phyloP scores from a whole-genome alignment of 2,888 invertebrate species.

The Bruchidius siliquastri region DNA sequence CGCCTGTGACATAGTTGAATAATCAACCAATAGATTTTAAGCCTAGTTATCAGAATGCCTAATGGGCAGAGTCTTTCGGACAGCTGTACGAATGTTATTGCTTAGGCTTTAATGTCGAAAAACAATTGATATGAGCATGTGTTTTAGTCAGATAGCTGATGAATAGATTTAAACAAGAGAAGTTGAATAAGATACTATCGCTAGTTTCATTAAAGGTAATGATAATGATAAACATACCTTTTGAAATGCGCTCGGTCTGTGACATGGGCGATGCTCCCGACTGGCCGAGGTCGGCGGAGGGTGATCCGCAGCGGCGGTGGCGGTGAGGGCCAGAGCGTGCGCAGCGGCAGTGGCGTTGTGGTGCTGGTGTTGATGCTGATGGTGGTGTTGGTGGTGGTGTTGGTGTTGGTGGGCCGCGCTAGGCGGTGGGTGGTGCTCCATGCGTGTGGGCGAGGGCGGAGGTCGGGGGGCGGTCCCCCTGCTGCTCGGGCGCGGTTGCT shows the following conservation, averaged over 20 bases:
- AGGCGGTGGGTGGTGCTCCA: slow-evolving; percentile 65
- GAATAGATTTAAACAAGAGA: no score
- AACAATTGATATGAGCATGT: no score
- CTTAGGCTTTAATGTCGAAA: no score
- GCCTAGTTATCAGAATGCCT: no score
- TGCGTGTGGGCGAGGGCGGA: slow-evolving; percentile 53
- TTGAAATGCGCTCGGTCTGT: slow-evolving; percentile 64
- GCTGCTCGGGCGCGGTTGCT: slow-evolving; percentile 27
- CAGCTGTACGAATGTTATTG: no score
- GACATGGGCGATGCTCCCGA: slow-evolving; percentile 57
- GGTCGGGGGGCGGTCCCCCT: slow-evolving; percentile 53
- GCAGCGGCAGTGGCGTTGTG: not conserved
- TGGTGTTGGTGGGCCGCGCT: not conserved
- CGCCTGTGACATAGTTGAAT: no score
- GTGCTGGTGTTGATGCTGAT: not conserved
- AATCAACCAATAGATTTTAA: no score
- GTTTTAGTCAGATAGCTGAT: no score
- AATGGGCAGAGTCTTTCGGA: no score
- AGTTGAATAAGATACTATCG: no score
- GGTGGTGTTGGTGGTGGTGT: not conserved
- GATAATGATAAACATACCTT: slow-evolving; percentile 40
- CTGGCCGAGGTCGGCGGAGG: not conserved
- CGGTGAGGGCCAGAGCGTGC: not conserved
- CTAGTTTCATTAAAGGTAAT: no score
- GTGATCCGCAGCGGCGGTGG: not conserved